A percentile compares a stretch with the other conserved stretches of the same genome.
Conservation (phyloP, 2,113 vertebrate species). For the Cygnus buccinator region DNA sequence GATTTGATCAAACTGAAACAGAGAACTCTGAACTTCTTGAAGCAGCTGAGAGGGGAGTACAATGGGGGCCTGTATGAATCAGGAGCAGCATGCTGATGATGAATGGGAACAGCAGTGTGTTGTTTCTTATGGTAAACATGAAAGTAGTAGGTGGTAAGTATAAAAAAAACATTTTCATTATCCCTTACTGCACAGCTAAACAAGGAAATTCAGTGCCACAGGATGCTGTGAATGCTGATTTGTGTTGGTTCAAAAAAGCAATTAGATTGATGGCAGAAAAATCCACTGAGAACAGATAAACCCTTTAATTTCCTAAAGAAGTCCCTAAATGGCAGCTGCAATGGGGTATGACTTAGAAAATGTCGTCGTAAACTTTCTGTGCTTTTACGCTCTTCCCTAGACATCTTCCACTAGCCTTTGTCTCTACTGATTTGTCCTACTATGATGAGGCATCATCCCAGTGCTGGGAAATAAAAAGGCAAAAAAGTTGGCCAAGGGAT, state of each 20-base stretch:
- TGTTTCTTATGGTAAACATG: slow-evolving; percentile 23
- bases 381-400: neutral
- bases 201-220: neutral
- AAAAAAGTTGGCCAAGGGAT: neutral
- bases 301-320: neutral
- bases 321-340: neutral
- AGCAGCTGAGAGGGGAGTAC: slow-evolving; percentile 16
- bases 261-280: neutral
- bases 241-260: neutral
- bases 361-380: neutral
- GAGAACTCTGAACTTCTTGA: slow-evolving; percentile 12
- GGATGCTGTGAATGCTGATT: neutral
- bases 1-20: neutral
- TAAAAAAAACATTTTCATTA: neutral
- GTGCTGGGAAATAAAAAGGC: neutral
- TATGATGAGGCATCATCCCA: neutral
- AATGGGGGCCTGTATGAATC: neutral
- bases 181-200: neutral
- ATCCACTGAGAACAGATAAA: neutral
- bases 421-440: neutral
- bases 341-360: neutral
- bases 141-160: slow-evolving; percentile 26
- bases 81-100: neutral
- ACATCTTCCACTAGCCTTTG: neutral
- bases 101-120: slow-evolving; percentile 8